Evolutionary conservation across 2,888 invertebrate species (phyloP).

Genomic region (Mythimna pallens): DNA sequence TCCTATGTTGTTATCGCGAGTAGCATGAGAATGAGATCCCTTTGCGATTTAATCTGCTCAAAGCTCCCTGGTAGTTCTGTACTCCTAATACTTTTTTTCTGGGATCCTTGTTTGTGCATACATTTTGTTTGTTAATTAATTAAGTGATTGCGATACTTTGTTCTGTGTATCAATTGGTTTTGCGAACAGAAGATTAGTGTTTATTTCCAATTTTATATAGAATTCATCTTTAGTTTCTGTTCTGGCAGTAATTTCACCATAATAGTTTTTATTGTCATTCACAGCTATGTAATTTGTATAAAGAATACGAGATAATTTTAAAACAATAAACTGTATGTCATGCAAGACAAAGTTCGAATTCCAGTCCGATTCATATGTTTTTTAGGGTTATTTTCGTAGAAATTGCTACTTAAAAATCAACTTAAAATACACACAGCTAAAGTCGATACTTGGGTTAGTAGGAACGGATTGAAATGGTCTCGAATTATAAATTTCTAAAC

Average conservation of each 20-base stretch:
- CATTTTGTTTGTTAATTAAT: constrained; percentile 18
- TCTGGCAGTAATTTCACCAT: background rate
- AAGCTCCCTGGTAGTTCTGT: constrained; percentile 73
- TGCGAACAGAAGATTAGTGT: background rate
- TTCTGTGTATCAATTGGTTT: constrained; percentile 5
- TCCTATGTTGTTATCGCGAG: constrained; percentile 75
- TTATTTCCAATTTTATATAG: background rate
- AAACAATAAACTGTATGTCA: too few species aligned
- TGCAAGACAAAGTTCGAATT: too few species aligned
- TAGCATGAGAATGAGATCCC: constrained; percentile 77
- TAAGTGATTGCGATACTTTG: constrained; percentile 13
- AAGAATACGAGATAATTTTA: too few species aligned
- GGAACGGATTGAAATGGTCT: too few species aligned
- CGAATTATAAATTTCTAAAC: too few species aligned
- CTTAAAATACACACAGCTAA: too few species aligned
- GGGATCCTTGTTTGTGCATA: constrained; percentile 54
- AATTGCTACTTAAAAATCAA: too few species aligned
- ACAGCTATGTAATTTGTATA: background rate
- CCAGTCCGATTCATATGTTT: too few species aligned
- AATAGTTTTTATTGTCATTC: background rate
- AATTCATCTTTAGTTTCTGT: background rate
- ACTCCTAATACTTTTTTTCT: constrained; percentile 74
- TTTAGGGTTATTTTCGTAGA: too few species aligned
- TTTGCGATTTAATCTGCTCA: constrained; percentile 82
- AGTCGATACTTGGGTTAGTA: too few species aligned